Evolutionary conservation across 2,113 vertebrate species (phyloP).

Genomic region (Neomonachus schauinslandi): DNA sequence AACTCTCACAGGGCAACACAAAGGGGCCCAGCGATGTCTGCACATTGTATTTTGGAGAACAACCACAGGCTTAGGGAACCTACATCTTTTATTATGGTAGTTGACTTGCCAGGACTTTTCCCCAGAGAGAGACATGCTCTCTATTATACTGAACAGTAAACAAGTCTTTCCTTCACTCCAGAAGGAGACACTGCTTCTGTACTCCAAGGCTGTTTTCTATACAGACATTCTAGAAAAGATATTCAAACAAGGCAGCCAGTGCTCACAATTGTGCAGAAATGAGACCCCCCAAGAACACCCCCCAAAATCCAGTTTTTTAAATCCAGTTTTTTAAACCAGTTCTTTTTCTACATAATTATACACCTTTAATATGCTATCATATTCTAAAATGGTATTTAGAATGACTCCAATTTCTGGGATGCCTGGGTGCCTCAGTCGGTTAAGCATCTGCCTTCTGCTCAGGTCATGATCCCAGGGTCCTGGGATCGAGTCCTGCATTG

Average conservation of each 20-base stretch:
- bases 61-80: neutral
- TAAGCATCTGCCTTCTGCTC: too few relatives aligned
- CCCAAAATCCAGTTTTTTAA: neutral
- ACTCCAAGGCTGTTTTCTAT: neutral
- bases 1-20: neutral
- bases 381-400: neutral
- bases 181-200: neutral
- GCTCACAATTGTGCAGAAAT: neutral
- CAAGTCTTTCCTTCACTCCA: neutral
- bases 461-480: too few relatives aligned
- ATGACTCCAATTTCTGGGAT: neutral
- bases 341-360: neutral
- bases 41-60: neutral
- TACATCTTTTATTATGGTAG: neutral
- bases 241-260: neutral
- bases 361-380: neutral
- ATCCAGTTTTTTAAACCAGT: neutral
- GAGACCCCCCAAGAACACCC: neutral
- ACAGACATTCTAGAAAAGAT: neutral
- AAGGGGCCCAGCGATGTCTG: fast-evolving
- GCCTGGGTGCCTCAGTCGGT: too few relatives aligned
- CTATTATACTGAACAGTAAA: neutral
- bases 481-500: too few relatives aligned
- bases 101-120: neutral
- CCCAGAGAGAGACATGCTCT: neutral